Evolutionary conservation across 2,797 vertebrate species (phyloP), one percentile per base, ranked within the genome.

Genomic region (Ataeniobius toweri): DNA sequence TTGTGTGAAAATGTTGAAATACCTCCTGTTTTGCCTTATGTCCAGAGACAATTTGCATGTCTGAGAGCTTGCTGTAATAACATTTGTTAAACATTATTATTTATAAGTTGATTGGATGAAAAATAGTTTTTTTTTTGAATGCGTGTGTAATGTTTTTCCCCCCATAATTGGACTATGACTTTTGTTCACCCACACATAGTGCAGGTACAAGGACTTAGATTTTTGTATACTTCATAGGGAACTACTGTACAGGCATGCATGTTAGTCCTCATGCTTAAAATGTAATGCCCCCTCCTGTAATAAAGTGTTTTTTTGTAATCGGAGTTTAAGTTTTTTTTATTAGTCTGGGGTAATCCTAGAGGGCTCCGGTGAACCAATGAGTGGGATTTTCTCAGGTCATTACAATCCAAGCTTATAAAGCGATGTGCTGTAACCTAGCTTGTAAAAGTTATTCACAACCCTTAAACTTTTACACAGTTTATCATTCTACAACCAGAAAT

Each of bases 211-310:
- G 75, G 53, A 83, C 28, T 81, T 71, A 53, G 71, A 75, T 61
- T 75, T 80, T 81, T 73, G 39, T 73, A 50, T 84, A 76, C 77
- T 80, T 69, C 75, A 80, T 83, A 80, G 71, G 56, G 83, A 83
- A 77, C 88, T 92, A 90, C 88, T 92, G 92, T 90, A 86, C 75
- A 86, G 56, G 77, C 58, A 55, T 81, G 89, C 84, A 92, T 92
- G 83, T 85, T 83, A 83, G 73, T 79, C 51, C 68, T 87, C 79
- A 80, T 86, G 77, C 86, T 85, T 71, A 71, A 80, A 82, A 80
- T 91, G 53, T 91, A 80, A 91, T 77, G 41, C 26, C 18, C n/a
- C 20, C 14, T 26, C n/a, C 73, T 85, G 70, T 83, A 90, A 87
- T 92, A 92, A 93, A 92, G 70, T 79, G 70, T 24, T 67, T 65